Conservation (phyloP, 1,140 invertebrate species). For the Samia ricini region DNA sequence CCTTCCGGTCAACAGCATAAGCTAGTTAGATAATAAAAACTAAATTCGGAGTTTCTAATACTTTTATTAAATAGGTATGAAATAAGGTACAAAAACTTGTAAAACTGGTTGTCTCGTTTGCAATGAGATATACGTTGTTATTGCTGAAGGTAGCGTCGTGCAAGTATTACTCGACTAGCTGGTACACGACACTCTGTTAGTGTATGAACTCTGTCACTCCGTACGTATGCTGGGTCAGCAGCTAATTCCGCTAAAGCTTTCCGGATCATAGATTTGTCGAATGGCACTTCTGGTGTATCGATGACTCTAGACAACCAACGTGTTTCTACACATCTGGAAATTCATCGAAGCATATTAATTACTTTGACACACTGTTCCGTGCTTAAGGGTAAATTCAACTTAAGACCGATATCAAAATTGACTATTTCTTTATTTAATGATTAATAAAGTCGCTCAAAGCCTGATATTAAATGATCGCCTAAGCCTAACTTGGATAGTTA, state of each 20-base stretch:
- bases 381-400: no score
- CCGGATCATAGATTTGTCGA: slow-evolving; percentile 23
- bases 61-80: no score
- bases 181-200: slow-evolving; percentile 51
- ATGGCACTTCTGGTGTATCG: slow-evolving; percentile 40
- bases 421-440: no score
- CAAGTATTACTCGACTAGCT: slow-evolving; percentile 46
- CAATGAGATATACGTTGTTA: not conserved
- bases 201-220: slow-evolving; percentile 52
- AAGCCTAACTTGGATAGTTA: no score
- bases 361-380: not conserved
- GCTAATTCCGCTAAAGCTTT: slow-evolving; percentile 34
- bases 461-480: no score
- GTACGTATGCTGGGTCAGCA: slow-evolving; percentile 46
- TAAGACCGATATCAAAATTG: no score
- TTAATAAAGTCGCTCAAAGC: no score
- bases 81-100: no score
- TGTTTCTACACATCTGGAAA: slow-evolving; percentile 53
- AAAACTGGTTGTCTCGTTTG: not conserved
- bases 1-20: no score
- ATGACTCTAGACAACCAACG: slow-evolving; percentile 55
- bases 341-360: not conserved
- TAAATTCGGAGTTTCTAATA: no score
- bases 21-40: no score
- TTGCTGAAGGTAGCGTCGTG: slow-evolving; percentile 39